Evolutionary conservation across 1,140 invertebrate genomes (phyloP), one percentile per base, ranked within the genome.

Genomic region (Drosophila neocordata): DNA sequence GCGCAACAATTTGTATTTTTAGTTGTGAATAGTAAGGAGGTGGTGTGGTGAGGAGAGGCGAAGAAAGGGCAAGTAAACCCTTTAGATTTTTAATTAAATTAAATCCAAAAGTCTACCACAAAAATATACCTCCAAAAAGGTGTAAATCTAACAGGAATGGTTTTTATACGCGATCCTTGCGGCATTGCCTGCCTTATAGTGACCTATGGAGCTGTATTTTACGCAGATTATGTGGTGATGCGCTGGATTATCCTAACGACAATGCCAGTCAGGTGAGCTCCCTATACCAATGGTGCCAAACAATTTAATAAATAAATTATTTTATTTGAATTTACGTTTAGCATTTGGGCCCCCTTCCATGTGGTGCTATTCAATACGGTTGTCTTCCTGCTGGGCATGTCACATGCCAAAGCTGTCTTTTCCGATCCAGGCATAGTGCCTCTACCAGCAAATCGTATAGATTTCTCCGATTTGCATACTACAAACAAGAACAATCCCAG

Each of bases 351-450:
- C 65, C 94, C 96, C 55, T 93, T 97, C 57, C 95, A 98, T 92
- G 95, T 96, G 6, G 93, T 97, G 12, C 82, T 95, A 37, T 98
- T 97, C 92, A 98, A 98, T 89, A 94, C 94, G 0, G 92, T 97
- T 15, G 93, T 98, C 62, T 95, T 97, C 79, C 90, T 98, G 24
- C 91, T 97, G 51, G 92, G 94, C 56, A 94, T 97, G 90, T 94
- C 97, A 9, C 97, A 98, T 92, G 80, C 96, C 8, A 94, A 96
- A 90, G 96, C 97, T 12, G 97, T 97, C 48, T 94, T 97, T 72
- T 97, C 96, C 57, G 97, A 98, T 93, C 97, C 97, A 35, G 97
- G 97, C 8, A 95, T 96, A 68, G 96, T 98, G 48, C 97, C 97
- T 13, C 92, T 98, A 61, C 96, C 96, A 8, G 94, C 95, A 69